A percentile compares a stretch with the other conserved stretches of the same genome.
Conservation (phyloP, 1,140 invertebrate genomes). For the Camponotus pennsylvanicus region DNA sequence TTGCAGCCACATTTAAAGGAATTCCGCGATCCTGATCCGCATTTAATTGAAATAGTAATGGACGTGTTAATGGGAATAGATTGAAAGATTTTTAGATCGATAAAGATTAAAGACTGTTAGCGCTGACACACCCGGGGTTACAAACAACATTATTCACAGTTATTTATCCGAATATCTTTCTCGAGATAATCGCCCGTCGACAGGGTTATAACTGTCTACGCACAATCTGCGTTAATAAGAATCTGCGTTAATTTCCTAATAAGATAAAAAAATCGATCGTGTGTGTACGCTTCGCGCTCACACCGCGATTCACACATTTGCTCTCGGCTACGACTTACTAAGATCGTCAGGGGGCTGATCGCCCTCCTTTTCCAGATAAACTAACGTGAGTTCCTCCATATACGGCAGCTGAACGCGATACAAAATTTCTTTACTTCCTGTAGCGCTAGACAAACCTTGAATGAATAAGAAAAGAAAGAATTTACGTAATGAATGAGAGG, state of each 20-base stretch:
- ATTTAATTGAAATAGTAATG: background rate
- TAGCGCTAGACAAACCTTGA: slow-evolving; percentile 82
- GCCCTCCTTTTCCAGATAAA: slow-evolving; percentile 93
- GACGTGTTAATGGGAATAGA: slow-evolving; percentile 24
- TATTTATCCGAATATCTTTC: slow-evolving; percentile 7
- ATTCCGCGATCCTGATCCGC: background rate
- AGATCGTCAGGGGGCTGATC: slow-evolving; percentile 87
- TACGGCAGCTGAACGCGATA: slow-evolving; percentile 95
- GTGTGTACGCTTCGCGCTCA: slow-evolving; percentile 16
- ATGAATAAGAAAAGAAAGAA: slow-evolving; percentile 70
- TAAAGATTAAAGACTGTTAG: slow-evolving; percentile 11
- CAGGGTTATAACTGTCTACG: slow-evolving; percentile 30
- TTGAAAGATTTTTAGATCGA: background rate
- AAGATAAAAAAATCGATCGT: slow-evolving; percentile 27
- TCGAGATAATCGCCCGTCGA: slow-evolving; percentile 39
- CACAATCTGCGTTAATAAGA: slow-evolving; percentile 62
- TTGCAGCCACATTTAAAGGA: background rate
- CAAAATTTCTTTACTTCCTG: slow-evolving; percentile 93
- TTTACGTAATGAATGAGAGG: slow-evolving; percentile 40
- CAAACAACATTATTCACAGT: background rate
- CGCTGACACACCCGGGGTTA: slow-evolving; percentile 21
- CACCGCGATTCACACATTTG: slow-evolving; percentile 68
- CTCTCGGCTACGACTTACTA: slow-evolving; percentile 86
- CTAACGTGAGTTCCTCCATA: slow-evolving; percentile 95
- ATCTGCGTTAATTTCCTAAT: slow-evolving; percentile 64